Conservation (phyloP, 2,888 invertebrate species). For the Argynnis bischoffii region DNA sequence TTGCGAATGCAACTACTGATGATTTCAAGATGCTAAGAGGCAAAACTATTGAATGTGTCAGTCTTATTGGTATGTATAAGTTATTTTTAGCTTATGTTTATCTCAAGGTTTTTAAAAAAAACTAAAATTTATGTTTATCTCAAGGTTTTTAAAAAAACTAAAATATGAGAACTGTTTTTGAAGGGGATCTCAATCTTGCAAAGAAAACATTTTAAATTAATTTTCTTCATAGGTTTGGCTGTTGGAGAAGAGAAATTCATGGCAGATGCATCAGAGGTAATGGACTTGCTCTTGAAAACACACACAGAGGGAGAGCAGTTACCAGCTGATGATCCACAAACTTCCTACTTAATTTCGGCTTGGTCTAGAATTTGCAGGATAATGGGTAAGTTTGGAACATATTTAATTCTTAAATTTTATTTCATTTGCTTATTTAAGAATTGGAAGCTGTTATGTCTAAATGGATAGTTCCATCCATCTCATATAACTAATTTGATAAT, state of each 20-base stretch:
- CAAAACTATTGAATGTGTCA: conserved; percentile 99
- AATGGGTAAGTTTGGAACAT: conserved; percentile 71
- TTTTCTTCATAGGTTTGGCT: conserved; percentile 78
- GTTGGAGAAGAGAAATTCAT: conserved; percentile 93
- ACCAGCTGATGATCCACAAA: conserved; percentile 97
- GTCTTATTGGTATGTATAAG: conserved; percentile 90
- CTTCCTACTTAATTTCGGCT: conserved; percentile 98
- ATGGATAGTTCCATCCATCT: not conserved
- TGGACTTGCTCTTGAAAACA: conserved; percentile 96
- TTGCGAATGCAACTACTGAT: conserved; percentile 94
- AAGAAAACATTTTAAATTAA: not conserved
- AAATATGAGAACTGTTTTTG: no score
- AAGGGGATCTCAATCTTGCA: no score
- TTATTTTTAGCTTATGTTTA: conserved; percentile 4
- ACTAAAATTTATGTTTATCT: not conserved
- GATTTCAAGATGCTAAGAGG: conserved; percentile 96
- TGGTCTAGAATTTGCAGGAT: conserved; percentile 99
- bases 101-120: no score
- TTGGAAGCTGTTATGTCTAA: no score
- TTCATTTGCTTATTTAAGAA: not conserved
- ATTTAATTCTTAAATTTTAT: not conserved
- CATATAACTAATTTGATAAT: not conserved
- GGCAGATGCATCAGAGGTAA: conserved; percentile 95
- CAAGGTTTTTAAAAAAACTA: no score
- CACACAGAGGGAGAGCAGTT: conserved; percentile 92